Conservation (phyloP, 64 coral and sea anemone species). For the Platygyra sinensis region DNA sequence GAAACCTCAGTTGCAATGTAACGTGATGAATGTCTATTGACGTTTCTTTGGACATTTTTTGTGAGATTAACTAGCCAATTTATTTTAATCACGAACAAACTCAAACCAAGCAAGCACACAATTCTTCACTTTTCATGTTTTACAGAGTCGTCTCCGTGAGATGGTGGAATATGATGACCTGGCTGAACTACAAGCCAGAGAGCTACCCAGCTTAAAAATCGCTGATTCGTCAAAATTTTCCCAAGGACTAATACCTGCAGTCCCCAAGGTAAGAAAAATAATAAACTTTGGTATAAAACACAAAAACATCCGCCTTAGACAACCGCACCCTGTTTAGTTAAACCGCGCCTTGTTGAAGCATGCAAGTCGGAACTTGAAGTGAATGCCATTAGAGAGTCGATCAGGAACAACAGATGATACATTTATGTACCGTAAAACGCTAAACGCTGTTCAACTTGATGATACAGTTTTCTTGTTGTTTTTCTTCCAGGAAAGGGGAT, state of each 20-base stretch:
- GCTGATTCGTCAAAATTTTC: slow-evolving; percentile 57
- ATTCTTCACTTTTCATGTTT: not conserved
- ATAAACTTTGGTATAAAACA: not conserved
- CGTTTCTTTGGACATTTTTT: too few relatives aligned
- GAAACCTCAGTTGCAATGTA: too few relatives aligned
- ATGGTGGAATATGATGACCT: slow-evolving; percentile 68
- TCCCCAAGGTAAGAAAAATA: slow-evolving; percentile 15
- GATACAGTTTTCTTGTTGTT: too few relatives aligned
- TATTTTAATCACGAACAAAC: not conserved
- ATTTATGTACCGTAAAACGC: too few relatives aligned
- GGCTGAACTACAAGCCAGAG: slow-evolving; percentile 29
- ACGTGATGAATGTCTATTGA: too few relatives aligned
- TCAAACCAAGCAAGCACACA: not conserved
- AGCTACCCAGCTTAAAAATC: slow-evolving; percentile 65
- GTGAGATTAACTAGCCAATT: too few relatives aligned
- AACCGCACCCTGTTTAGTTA: too few relatives aligned
- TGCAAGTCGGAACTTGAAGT: too few relatives aligned
- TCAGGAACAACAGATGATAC: too few relatives aligned
- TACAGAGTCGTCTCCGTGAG: slow-evolving; percentile 63
- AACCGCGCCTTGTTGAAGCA: too few relatives aligned
- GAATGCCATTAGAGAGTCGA: too few relatives aligned
- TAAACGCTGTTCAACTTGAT: not conserved
- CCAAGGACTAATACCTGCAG: slow-evolving; percentile 24
- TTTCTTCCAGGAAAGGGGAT: slow-evolving; percentile 5
- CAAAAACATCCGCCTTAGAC: not conserved